Evolutionary conservation across 1,140 invertebrate species (phyloP).

Genomic region (Drosophila prosaltans): DNA sequence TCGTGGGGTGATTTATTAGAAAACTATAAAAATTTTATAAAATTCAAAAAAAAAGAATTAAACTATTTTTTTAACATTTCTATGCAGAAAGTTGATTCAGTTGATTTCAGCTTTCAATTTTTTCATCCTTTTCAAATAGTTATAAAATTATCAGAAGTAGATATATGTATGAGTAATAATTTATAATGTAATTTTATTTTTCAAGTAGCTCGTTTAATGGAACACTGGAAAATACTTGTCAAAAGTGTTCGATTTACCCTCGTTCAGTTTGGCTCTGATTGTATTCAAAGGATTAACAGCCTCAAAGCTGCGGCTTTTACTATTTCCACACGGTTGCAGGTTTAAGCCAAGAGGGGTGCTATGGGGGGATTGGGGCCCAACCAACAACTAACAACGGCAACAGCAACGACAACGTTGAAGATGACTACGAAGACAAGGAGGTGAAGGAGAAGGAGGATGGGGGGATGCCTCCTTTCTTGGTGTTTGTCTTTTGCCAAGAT

Average conservation of each 20-base stretch:
- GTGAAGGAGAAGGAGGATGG: not conserved
- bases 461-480: conserved; percentile 30
- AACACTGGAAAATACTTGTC: not conserved
- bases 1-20: conserved; percentile 20
- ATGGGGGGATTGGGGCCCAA: not conserved
- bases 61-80: too few species aligned
- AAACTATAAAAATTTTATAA: conserved; percentile 26
- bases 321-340: conserved; percentile 64
- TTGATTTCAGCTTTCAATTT: too few species aligned
- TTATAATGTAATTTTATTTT: too few species aligned
- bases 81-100: too few species aligned
- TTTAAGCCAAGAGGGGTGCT: conserved; percentile 31
- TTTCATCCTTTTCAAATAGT: too few species aligned
- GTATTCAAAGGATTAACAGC: conserved; percentile 75
- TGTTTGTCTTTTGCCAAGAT: conserved; percentile 71
- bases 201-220: too few species aligned
- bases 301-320: conserved; percentile 71
- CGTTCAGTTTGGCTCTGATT: conserved; percentile 47
- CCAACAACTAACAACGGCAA: not conserved
- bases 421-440: conserved; percentile 7
- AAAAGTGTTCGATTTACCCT: conserved; percentile 22
- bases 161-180: too few species aligned
- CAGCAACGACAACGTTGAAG: not conserved
- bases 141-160: too few species aligned
- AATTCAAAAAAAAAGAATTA: not conserved